phyloP scores from a whole-genome alignment of 2,113 vertebrate genomes.

The Trichomycterus rosablanca region DNA sequence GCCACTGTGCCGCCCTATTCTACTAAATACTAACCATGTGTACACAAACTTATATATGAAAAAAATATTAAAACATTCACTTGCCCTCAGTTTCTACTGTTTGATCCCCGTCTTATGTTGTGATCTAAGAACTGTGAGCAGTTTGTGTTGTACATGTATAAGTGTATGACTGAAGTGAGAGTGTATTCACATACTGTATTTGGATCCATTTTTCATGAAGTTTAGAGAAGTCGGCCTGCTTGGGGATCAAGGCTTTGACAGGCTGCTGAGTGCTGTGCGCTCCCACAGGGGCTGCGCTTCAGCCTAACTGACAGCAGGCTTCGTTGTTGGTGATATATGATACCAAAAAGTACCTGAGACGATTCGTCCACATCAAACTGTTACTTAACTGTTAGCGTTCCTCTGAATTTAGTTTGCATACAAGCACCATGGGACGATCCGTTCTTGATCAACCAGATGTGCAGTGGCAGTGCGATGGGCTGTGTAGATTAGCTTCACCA shows the following conservation, averaged over 20 bases:
- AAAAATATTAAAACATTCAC: no score
- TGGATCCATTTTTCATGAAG: constrained; percentile 44
- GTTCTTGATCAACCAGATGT: constrained; percentile 7
- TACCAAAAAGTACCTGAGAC: background rate
- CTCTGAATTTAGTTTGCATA: constrained; percentile 7
- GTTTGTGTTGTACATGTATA: constrained; percentile 8
- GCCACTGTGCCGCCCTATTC: no score
- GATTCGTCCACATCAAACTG: background rate
- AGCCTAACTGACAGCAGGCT: constrained; percentile 17
- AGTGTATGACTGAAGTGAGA: constrained; percentile 10
- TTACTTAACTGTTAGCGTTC: background rate
- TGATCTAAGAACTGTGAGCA: constrained; percentile 1
- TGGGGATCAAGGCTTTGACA: constrained; percentile 27
- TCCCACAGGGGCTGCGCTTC: background rate
- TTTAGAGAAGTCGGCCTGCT: constrained; percentile 33
- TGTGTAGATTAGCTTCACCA: constrained; percentile 25
- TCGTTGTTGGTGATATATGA: background rate
- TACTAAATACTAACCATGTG: no score
- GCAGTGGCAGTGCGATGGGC: background rate
- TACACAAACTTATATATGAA: no score
- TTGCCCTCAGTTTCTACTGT: constrained; percentile 13
- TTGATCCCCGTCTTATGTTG: constrained; percentile 39
- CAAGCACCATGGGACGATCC: constrained; percentile 3
- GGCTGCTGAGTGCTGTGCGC: constrained; percentile 7
- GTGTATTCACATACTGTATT: constrained; percentile 7